These are phyloP conservation scores for Mastacembelus armatus DNA, from an alignment of 2,797 vertebrate genomes.

Conservation along the genomic window DNA sequence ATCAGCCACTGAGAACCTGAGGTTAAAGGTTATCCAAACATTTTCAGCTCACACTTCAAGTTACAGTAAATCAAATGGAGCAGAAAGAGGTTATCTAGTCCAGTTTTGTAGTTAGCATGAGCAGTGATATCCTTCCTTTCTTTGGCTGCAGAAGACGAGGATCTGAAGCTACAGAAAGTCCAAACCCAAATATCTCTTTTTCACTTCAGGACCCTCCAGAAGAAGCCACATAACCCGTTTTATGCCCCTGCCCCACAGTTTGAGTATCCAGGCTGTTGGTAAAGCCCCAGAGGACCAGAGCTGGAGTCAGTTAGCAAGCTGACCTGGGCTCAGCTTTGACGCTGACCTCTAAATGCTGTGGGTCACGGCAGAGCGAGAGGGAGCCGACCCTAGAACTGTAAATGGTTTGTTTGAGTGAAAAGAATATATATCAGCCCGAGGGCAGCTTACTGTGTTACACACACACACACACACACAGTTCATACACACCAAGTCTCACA, in stretches of 20 bases:
- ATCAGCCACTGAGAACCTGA: background rate
- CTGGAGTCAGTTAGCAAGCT: constrained; percentile 64
- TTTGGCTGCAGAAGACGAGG: too few species aligned
- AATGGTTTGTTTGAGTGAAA: constrained; percentile 73
- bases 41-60: constrained; percentile 20
- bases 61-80: constrained; percentile 38
- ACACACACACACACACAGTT: constrained; percentile 29
- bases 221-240: background rate
- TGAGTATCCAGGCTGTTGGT: constrained; percentile 19
- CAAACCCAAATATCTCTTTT: background rate
- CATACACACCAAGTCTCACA: constrained; percentile 3
- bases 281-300: constrained; percentile 48
- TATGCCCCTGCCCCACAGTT: constrained; percentile 5
- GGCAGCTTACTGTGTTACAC: constrained; percentile 62
- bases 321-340: constrained; percentile 71
- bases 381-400: constrained; percentile 72
- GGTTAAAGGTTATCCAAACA: constrained; percentile 66
- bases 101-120: too few species aligned
- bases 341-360: constrained; percentile 57
- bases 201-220: too few species aligned
- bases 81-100: background rate
- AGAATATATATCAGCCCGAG: constrained; percentile 60
- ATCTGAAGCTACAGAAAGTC: too few species aligned
- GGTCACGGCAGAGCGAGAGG: constrained; percentile 68
- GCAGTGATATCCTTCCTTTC: too few species aligned